A percentile compares a stretch with the other conserved stretches of the same genome.
Evolutionary conservation across 2,113 vertebrate genomes (phyloP).

Genomic region (Illadopsis cleaveri): DNA sequence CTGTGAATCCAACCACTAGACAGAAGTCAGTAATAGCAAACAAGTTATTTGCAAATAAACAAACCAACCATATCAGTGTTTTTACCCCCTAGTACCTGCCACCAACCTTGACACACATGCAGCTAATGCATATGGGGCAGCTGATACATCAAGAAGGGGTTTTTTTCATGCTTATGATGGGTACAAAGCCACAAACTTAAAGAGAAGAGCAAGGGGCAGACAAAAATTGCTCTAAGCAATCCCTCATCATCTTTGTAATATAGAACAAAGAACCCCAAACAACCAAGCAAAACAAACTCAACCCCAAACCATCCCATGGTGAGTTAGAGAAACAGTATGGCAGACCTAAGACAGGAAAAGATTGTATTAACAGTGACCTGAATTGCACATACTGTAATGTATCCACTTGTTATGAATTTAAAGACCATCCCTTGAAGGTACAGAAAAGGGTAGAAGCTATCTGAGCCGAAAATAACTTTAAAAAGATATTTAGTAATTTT

Average conservation of each 20-base stretch:
- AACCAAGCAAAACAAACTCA: neutral
- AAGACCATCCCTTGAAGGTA: neutral
- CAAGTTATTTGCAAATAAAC: neutral
- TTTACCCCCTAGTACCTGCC: neutral
- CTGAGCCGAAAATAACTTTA: neutral
- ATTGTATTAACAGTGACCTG: neutral
- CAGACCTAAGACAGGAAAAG: neutral
- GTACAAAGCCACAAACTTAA: neutral
- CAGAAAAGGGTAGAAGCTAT: neutral
- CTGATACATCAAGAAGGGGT: neutral
- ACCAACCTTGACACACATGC: neutral
- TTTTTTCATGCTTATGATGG: neutral
- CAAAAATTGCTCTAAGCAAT: neutral
- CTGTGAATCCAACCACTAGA: neutral
- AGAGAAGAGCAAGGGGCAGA: neutral
- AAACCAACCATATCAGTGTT: neutral
- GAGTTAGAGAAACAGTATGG: neutral
- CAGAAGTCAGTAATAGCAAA: slow-evolving; percentile 7
- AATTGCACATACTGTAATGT: neutral
- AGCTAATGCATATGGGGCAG: neutral
- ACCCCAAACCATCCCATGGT: neutral
- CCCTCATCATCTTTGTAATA: neutral
- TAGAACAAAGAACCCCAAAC: neutral
- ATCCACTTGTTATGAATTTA: neutral
- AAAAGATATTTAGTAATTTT: neutral